Evolutionary conservation across 2,113 vertebrate species (phyloP), one percentile per base, ranked within the genome.

Genomic region (Corvus hawaiiensis): DNA sequence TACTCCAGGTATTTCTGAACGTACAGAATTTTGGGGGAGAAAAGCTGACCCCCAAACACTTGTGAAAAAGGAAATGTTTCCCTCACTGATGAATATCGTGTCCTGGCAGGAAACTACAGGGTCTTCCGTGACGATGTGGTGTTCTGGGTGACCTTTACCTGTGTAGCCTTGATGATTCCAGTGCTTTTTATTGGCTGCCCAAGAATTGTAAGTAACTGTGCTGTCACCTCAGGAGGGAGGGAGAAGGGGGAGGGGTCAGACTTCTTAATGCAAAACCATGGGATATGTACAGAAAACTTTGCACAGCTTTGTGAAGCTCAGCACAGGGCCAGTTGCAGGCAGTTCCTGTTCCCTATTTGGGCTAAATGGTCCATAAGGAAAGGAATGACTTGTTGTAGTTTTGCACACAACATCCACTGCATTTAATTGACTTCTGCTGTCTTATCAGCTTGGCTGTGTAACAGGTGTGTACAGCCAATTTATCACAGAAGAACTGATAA

Each of bases 81-180:
- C 4, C 20, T 82, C 27, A 76, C 19, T 83, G 52, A 16, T 44
- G 48, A 82, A 48, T 69, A 4, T n/a, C 74, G 4, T 93, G 28
- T 68, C 91, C 94, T 95, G 74, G 39, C 96, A 99, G 99, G 99
- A 85, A 98, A 99, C 90, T 87, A 99, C 5, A 94, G 95, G 4
- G 83, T 99, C 55, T 99, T 99, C 84, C 98, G 74, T 16, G 98
- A 98, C 0, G 97, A 99, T 28, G 95, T 78, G 11, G 98, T 99
- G 26, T 99, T 99, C 96, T 99, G 99, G 99, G 97, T 99, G 95
- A 98, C 98, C 5, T 99, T 99, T 96, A 97, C 94, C 85, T 98
- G 98, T 89, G 93, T 99, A 54, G 92, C 98, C 78, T 11, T 99
- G 82, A 32, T 98, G 9, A 95, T 99, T 32, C 99, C 99, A 5